Evolutionary conservation across 2,888 invertebrate species (phyloP).

Genomic region (Peribatodes rhomboidaria): DNA sequence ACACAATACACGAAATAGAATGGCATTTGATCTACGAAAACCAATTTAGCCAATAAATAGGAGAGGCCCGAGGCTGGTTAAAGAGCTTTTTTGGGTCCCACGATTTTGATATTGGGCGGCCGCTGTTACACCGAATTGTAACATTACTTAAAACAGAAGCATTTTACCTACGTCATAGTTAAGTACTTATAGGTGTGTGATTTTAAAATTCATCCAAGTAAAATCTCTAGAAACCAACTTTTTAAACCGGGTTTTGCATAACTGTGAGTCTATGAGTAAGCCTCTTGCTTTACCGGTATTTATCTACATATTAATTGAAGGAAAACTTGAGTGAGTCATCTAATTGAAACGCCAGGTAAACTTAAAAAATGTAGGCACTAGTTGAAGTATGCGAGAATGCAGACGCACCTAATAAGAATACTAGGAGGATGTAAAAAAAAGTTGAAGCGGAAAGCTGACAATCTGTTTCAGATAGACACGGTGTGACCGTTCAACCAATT

Average conservation of each 20-base stretch:
- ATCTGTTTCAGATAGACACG: constrained; percentile 44
- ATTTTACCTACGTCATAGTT: no score
- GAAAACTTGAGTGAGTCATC: constrained; percentile 34
- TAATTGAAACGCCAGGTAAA: constrained; percentile 29
- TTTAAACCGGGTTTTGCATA: constrained; percentile 27
- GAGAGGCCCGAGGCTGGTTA: constrained; percentile 51
- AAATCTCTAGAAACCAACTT: constrained; percentile 20
- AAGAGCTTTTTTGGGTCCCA: constrained; percentile 51
- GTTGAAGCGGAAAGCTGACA: constrained; percentile 3
- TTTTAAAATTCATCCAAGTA: neutral
- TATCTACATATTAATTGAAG: constrained; percentile 36
- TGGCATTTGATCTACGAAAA: constrained; percentile 66
- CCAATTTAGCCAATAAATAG: constrained; percentile 65
- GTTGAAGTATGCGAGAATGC: constrained; percentile 13
- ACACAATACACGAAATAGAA: constrained; percentile 59
- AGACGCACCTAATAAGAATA: constrained; percentile 15
- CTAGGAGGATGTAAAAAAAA: constrained; percentile 25
- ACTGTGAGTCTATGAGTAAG: constrained; percentile 28
- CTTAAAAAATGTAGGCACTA: constrained; percentile 28
- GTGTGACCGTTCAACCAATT: constrained; percentile 69
- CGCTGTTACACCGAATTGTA: constrained; percentile 54
- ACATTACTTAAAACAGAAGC: constrained; percentile 13
- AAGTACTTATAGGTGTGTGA: neutral
- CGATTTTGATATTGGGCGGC: constrained; percentile 45
- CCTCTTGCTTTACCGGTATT: constrained; percentile 20